A percentile compares a stretch with the other conserved stretches of the same genome.
These are phyloP conservation scores for Alfaro cultratus DNA, from an alignment of 2,797 vertebrate species.

Conservation along the genomic window DNA sequence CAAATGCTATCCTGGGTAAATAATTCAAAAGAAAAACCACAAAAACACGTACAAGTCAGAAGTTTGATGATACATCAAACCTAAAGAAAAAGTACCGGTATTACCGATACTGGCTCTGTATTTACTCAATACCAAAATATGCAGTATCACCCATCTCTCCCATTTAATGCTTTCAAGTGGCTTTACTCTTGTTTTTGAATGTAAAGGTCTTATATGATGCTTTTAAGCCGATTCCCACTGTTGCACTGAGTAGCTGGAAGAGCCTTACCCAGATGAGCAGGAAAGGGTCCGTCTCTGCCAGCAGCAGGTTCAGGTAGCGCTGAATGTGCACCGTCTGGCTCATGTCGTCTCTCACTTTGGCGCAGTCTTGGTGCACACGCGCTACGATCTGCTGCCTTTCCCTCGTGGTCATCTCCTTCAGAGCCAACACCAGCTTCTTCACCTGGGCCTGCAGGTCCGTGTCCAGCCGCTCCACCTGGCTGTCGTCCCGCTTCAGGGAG, in stretches of 20 bases:
- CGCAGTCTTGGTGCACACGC: conserved; percentile 62
- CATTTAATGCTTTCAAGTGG: not conserved
- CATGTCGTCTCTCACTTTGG: conserved; percentile 64
- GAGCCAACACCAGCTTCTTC: conserved; percentile 64
- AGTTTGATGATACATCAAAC: too few species aligned
- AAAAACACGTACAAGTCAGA: too few species aligned
- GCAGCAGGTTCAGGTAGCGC: conserved; percentile 69
- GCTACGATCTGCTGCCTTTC: conserved; percentile 70
- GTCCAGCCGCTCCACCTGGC: conserved; percentile 69
- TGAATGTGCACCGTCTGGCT: conserved; percentile 69
- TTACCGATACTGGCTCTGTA: too few species aligned
- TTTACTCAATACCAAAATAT: too few species aligned
- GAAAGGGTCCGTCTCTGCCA: conserved; percentile 78
- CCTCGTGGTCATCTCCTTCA: conserved; percentile 67
- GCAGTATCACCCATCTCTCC: too few species aligned
- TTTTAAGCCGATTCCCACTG: not conserved
- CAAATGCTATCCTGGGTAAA: too few species aligned
- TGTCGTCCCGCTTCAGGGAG: conserved; percentile 58
- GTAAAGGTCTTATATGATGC: not conserved
- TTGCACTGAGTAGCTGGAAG: not conserved
- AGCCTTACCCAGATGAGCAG: conserved; percentile 79
- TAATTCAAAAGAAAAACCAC: too few species aligned
- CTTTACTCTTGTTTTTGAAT: not conserved
- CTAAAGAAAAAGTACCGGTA: too few species aligned
- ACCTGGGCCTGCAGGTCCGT: conserved; percentile 72